Evolutionary conservation across 2,113 vertebrate genomes (phyloP).

Genomic region (Nerophis lumbriciformis): DNA sequence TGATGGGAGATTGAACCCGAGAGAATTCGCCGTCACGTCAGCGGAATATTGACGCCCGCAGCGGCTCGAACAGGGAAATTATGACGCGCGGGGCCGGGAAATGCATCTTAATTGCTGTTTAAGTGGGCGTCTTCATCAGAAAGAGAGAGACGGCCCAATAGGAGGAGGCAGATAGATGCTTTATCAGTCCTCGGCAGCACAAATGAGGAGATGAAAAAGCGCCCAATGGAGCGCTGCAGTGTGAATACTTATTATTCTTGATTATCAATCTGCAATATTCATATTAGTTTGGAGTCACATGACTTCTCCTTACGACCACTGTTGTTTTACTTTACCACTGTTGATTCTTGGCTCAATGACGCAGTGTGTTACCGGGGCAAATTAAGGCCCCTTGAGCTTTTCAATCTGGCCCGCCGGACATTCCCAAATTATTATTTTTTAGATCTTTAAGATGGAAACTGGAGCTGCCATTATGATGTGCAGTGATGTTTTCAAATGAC

Average conservation of each 20-base stretch:
- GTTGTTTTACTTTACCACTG: too few species aligned
- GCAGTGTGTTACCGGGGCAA: too few species aligned
- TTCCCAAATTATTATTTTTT: too few species aligned
- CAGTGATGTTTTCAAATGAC: too few species aligned
- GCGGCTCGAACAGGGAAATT: slow-evolving; percentile 59
- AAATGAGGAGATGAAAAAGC: slow-evolving; percentile 61
- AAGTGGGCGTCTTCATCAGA: slow-evolving; percentile 67
- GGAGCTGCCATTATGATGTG: too few species aligned
- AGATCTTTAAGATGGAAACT: too few species aligned
- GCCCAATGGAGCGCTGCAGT: slow-evolving; percentile 52
- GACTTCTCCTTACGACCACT: background rate
- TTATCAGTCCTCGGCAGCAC: slow-evolving; percentile 58
- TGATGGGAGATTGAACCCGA: slow-evolving; percentile 46
- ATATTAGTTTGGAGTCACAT: background rate
- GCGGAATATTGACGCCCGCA: slow-evolving; percentile 65
- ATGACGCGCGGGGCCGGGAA: slow-evolving; percentile 57
- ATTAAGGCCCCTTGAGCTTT: too few species aligned
- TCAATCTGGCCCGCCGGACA: too few species aligned
- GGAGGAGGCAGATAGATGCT: slow-evolving; percentile 58
- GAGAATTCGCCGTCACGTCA: slow-evolving; percentile 60
- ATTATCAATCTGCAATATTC: slow-evolving; percentile 30
- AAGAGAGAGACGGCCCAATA: slow-evolving; percentile 51
- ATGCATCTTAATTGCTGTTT: slow-evolving; percentile 72
- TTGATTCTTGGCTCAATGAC: too few species aligned
- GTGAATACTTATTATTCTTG: slow-evolving; percentile 25